Base-by-base conservation (phyloP, 2,797 vertebrate species). In the Myotis pilosus region DNA sequence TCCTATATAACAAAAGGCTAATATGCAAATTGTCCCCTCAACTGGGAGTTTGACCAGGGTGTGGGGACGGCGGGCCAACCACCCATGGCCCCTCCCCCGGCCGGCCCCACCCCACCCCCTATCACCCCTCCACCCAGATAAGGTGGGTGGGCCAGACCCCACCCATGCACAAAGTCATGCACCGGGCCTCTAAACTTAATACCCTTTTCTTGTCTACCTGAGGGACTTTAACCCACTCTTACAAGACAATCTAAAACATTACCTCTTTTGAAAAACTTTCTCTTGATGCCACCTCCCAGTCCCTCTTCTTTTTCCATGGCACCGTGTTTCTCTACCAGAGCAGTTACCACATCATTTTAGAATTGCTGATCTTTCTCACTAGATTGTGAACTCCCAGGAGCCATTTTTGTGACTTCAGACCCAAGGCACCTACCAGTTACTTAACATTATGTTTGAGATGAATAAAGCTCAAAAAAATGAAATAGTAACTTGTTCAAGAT, bases 371-470 rank as follows among this genome's bases (percentile, higher is more conserved):
- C 84, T 94, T 92, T 88, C 79, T 85, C 55, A 95, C 10, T 64
- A 91, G 22, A 86, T 23, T 89, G 62, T 28, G 44, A 82, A 51
- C 57, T 86, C 75, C 88, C 81, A 25, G 51, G 76, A 94, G n/a
- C 69, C 66, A 92, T 83, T 91, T 93, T 53, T 84, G 22, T 87
- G 81, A 82, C 22, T 87, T 91, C 25, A 82, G 28, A 93, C 28
- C 16, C 51, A 88, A 91, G 79, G 30, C 49, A 87, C 81, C 66
- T 76, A 95, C 47, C 57, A 94, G 51, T 85, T 72, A 92, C 25
- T 94, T 95, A 92, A 96, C 19, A 91, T 85, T 88, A 91, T 88
- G 55, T 91, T 74, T 95, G 83, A 69, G 83, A 82, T 62, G 62
- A 95, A 82, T 30, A 95, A 87, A 76, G 69, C 36, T 93, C 71